phyloP scores from a whole-genome alignment of 1,140 invertebrate species.

The Rhagoletis pomonella region DNA sequence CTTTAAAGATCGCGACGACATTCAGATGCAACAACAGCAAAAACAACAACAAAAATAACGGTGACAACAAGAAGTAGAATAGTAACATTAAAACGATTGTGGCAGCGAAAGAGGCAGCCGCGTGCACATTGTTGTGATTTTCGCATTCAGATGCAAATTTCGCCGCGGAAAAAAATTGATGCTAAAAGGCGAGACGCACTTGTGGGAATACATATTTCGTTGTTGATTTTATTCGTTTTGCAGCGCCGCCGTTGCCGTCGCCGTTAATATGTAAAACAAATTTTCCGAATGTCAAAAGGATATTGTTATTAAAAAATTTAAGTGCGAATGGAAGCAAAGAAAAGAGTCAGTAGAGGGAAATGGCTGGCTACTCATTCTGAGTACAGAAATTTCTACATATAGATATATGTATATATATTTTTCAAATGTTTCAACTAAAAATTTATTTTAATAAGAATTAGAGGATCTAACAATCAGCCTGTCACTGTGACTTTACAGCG shows the following conservation, averaged over 20 bases:
- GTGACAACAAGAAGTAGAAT: background rate
- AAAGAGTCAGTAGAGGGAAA: no score
- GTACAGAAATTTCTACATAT: no score
- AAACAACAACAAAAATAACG: background rate
- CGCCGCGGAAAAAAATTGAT: background rate
- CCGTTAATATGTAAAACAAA: background rate
- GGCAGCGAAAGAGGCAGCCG: background rate
- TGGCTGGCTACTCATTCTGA: no score
- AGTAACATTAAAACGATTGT: no score
- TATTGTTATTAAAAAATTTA: background rate
- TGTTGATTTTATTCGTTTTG: background rate
- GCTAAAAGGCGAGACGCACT: conserved; percentile 10
- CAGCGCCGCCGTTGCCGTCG: background rate
- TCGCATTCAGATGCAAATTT: conserved; percentile 41
- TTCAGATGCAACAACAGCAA: background rate
- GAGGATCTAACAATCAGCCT: no score
- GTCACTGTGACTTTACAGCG: no score
- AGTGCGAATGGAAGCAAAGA: background rate
- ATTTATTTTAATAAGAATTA: no score
- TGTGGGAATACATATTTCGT: background rate
- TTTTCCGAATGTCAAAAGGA: background rate
- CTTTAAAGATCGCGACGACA: conserved; percentile 29
- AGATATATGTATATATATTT: no score
- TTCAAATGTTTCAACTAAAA: no score
- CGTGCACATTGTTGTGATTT: conserved; percentile 39